Percentiles rank a stretch among this genome's conserved stretches.
Evolutionary conservation across 2,797 vertebrate genomes (phyloP).

Genomic region (Okamejei kenojei): DNA sequence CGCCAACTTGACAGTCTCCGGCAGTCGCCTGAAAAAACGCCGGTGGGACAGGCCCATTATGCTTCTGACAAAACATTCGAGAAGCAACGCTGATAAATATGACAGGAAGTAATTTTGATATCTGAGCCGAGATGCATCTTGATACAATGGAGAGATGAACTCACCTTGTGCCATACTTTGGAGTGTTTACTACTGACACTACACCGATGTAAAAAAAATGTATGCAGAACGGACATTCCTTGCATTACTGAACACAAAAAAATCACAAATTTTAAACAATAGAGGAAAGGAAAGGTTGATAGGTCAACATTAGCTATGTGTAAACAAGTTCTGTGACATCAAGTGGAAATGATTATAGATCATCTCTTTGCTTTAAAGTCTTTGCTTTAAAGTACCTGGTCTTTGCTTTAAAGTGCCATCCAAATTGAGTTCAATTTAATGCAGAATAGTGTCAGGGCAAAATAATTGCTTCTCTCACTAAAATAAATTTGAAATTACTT

Average conservation of each 20-base stretch:
- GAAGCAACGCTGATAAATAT: not conserved
- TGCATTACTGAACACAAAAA: not conserved
- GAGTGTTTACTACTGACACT: not conserved
- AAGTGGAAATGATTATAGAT: not conserved
- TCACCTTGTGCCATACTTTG: not conserved
- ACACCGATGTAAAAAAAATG: not conserved
- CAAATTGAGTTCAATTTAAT: not conserved
- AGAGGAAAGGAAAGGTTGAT: not conserved
- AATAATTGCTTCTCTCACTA: not conserved
- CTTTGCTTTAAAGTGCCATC: not conserved
- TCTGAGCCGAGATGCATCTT: not conserved
- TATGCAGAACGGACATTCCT: not conserved
- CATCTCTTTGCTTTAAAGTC: not conserved
- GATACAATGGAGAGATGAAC: not conserved
- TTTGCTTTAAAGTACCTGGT: not conserved
- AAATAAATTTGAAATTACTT: conserved; percentile 16
- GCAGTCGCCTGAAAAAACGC: no score
- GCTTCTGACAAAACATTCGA: not conserved
- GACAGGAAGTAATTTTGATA: not conserved
- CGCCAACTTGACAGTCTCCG: no score
- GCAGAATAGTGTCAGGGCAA: not conserved
- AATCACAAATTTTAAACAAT: not conserved
- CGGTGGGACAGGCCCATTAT: not conserved
- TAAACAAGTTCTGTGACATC: not conserved
- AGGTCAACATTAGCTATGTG: not conserved